phyloP scores from a whole-genome alignment of 1,140 invertebrate species.

The Rhagoletis zephyria region DNA sequence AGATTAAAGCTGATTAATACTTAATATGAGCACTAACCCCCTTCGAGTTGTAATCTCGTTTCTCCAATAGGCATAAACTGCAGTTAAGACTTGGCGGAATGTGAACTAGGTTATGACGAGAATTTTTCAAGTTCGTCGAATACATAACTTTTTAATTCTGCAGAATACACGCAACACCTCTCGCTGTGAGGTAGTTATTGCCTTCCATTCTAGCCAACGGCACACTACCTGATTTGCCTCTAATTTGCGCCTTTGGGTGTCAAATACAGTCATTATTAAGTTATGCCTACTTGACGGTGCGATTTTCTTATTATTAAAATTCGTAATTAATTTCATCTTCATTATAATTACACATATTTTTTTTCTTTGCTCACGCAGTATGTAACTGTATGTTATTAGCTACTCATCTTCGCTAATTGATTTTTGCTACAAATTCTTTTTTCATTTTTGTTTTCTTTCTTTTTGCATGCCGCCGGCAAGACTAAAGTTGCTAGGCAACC shows the following conservation, averaged over 20 bases:
- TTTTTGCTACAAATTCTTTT: background rate
- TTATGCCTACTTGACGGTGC: background rate
- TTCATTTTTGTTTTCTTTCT: background rate
- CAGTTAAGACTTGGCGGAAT: no score
- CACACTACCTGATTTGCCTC: background rate
- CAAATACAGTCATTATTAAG: background rate
- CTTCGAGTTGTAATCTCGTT: no score
- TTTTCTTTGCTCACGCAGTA: background rate
- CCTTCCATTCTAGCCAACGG: background rate
- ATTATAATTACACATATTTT: background rate
- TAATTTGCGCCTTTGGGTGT: background rate
- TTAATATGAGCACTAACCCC: no score
- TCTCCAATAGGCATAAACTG: no score
- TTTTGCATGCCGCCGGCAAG: background rate
- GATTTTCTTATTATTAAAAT: background rate
- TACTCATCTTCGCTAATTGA: conserved; percentile 37
- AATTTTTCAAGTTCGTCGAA: no score
- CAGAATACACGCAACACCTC: no score
- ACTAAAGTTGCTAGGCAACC: background rate
- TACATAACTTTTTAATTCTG: no score
- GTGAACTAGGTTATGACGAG: no score
- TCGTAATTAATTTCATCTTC: conserved; percentile 6
- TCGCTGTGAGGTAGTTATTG: background rate
- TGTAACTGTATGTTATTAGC: background rate
- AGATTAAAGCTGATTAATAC: no score